phyloP scores from a whole-genome alignment of 2,888 invertebrate species.

The Sphaeridia pumilis region DNA sequence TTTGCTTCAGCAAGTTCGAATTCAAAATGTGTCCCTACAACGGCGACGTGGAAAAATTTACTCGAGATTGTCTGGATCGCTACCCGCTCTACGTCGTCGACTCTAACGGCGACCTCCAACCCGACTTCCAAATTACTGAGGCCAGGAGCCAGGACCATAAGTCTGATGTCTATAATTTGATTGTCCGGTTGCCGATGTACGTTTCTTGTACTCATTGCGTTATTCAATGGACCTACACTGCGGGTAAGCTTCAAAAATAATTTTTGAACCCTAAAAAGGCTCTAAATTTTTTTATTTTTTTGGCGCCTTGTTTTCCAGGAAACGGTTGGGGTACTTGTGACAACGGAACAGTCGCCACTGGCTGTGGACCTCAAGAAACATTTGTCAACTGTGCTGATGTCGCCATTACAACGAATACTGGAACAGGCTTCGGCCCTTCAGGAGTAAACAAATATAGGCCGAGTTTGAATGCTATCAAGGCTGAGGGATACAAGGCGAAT shows the following conservation, averaged over 20 bases:
- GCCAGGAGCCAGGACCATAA: conserved; percentile 40
- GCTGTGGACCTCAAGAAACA: conserved; percentile 76
- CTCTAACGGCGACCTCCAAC: conserved; percentile 47
- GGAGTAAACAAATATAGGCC: conserved; percentile 12
- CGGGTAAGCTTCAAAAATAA: conserved; percentile 45
- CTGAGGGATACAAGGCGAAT: not conserved
- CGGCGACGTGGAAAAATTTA: conserved; percentile 62
- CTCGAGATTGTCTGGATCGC: conserved; percentile 72
- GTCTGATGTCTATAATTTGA: conserved; percentile 51
- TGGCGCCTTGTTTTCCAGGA: not conserved
- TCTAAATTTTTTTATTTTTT: not conserved
- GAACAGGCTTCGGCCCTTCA: conserved; percentile 45
- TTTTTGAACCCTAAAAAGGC: not conserved
- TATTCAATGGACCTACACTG: conserved; percentile 84
- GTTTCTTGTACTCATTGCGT: conserved; percentile 80
- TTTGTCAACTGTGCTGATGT: conserved; percentile 86
- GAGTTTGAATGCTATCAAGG: not conserved
- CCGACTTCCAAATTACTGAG: conserved; percentile 57
- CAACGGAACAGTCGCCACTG: conserved; percentile 75
- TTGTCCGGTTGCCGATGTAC: conserved; percentile 65
- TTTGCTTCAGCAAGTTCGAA: conserved; percentile 47
- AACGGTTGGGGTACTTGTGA: conserved; percentile 63
- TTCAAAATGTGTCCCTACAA: conserved; percentile 76
- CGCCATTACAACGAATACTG: conserved; percentile 65
- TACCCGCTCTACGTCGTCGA: conserved; percentile 62